Base-by-base conservation (phyloP, 2,888 invertebrate species). In the Kryphioiulus occultus region DNA sequence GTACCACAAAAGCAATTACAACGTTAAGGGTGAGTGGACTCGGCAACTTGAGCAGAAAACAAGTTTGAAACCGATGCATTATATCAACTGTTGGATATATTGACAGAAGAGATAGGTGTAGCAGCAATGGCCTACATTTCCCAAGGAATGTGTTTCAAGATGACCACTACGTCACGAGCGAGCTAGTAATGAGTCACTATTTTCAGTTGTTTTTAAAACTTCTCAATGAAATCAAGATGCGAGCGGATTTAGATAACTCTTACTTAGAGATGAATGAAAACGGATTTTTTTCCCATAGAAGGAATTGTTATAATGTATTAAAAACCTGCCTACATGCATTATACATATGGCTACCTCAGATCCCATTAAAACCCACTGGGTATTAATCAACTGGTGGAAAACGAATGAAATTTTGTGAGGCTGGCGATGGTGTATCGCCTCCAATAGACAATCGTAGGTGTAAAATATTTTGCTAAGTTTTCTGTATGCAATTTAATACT, bases 11-110 rank as follows among this genome's bases (percentile, higher is more conserved):
- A 78, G 78, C 30, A 78, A 78, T 78, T 78, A 78, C 78, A 78
- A 78, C 9, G 78, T 78, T 78, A 78, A 78, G 78, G 78, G 78
- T 78, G 78, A 78, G 78, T 78, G 78, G 78, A 78, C 78, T 78
- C 78, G 30, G 10, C 59, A 10, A 26, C 68, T 68, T 30, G 26
- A 22, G 12, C 30, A 78, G 30, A 78, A 78, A 78, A 78, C 78
- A 78, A 78, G 78, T 78, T 78, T 78, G 17, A 78, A 78, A 30
- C 78, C 15, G 78, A 78, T 30, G 78, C 78, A 78, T 78, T 78
- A 30, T 78, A 78, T 78, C 78, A 78, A 78, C 30, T 12, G 1
- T 78, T 78, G 30, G 7, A 10, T 78, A n/a, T n/a, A 78, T 78
- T 78, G 26, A 78, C 26, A 68, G 68, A 30, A 26, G 78, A 15